These are phyloP conservation scores for Parazoanthus atlanticus DNA, from an alignment of 92 coral and sea anemone genomes.

Conservation along the genomic window DNA sequence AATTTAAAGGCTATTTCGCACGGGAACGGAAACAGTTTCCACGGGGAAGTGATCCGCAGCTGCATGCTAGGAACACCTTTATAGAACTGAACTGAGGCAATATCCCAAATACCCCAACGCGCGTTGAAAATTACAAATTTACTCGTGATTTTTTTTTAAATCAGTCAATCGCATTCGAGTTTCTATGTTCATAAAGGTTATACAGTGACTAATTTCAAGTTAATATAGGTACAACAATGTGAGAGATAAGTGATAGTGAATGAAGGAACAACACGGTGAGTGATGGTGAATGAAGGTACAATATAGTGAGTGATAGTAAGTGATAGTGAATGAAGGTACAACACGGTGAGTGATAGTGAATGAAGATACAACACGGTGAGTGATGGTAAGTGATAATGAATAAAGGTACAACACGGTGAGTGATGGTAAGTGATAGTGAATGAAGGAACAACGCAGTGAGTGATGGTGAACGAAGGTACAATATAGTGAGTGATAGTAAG, in stretches of 20 bases:
- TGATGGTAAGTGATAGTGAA: too few species aligned
- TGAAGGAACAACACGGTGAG: not conserved
- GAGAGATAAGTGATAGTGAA: not conserved
- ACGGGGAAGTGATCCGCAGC: not conserved
- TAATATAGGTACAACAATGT: not conserved
- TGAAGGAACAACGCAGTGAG: not conserved
- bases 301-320: not conserved
- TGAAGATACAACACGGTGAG: not conserved
- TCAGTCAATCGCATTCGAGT: not conserved
- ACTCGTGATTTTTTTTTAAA: not conserved
- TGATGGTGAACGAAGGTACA: not conserved
- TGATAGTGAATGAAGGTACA: not conserved
- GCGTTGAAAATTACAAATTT: not conserved
- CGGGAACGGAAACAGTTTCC: not conserved
- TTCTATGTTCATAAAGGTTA: not conserved
- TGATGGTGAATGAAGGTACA: not conserved
- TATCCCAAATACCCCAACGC: not conserved
- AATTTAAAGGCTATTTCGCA: not conserved
- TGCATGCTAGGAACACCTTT: not conserved
- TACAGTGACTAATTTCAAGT: not conserved
- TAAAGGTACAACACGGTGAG: too few species aligned
- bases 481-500: not conserved
- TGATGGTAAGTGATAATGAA: not conserved
- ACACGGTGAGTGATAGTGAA: not conserved
- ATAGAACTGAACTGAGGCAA: not conserved